These are phyloP conservation scores for Synanthedon formicaeformis DNA, from an alignment of 2,888 invertebrate genomes.

Conservation along the genomic window DNA sequence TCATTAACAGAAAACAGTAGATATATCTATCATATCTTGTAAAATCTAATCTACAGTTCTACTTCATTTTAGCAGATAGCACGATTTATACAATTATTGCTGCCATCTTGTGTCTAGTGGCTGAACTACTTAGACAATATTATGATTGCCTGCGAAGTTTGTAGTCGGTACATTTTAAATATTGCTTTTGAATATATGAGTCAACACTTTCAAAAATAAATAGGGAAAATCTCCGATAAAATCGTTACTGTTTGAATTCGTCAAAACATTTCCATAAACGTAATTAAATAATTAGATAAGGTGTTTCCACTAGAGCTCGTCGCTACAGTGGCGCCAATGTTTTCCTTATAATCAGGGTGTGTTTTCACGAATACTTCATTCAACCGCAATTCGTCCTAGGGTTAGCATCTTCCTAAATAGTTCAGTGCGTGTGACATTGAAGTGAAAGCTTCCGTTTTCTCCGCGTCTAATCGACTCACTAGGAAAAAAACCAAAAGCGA, in stretches of 20 bases:
- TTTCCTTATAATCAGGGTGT: conserved; percentile 67
- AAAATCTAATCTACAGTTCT: no score
- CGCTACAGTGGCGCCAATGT: conserved; percentile 57
- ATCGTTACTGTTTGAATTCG: no score
- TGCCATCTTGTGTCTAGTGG: conserved; percentile 19
- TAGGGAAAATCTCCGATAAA: no score
- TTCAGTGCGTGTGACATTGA: conserved; percentile 50
- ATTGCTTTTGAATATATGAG: no score
- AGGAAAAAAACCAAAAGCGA: not conserved
- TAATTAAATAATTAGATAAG: conserved; percentile 1
- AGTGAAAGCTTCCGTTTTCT: conserved; percentile 44
- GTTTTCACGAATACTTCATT: conserved; percentile 67
- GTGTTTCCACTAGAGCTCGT: conserved; percentile 30
- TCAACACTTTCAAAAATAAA: no score
- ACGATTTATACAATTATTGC: not conserved
- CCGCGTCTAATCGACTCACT: not conserved
- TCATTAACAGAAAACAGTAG: no score
- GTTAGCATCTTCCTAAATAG: conserved; percentile 52
- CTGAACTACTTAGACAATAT: not conserved
- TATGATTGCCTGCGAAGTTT: no score
- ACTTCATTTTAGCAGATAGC: not conserved
- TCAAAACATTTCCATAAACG: no score
- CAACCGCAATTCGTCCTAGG: conserved; percentile 61
- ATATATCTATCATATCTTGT: no score
- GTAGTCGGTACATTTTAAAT: no score